Evolutionary conservation across 2,888 invertebrate genomes (phyloP).

Genomic region (Heliconius ethilla): DNA sequence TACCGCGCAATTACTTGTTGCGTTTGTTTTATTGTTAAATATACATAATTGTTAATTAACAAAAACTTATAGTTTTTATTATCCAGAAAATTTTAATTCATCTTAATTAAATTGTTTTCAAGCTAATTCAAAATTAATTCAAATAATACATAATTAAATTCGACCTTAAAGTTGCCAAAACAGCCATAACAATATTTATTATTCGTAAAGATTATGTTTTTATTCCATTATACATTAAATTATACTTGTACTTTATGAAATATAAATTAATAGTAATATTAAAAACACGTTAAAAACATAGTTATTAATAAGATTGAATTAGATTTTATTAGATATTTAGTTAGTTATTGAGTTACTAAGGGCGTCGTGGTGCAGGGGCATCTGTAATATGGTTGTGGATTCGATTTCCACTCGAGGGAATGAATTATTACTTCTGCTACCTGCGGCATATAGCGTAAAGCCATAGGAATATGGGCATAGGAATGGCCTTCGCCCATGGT

Average conservation of each 20-base stretch:
- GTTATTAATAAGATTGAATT: no score
- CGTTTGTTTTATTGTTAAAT: neutral
- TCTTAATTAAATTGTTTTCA: neutral
- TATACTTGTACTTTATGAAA: neutral
- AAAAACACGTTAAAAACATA: no score
- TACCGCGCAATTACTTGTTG: neutral
- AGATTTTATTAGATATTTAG: no score
- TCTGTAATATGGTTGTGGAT: no score
- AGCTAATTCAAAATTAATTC: neutral
- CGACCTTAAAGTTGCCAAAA: conserved; percentile 9
- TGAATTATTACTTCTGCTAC: no score
- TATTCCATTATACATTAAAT: neutral
- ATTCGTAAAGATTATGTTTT: neutral
- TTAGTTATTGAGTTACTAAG: no score
- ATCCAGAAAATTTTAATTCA: neutral
- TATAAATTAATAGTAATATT: neutral
- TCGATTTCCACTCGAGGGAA: no score
- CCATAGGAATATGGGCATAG: no score
- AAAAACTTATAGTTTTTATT: neutral
- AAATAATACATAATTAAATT: conserved; percentile 7
- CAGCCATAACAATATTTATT: neutral
- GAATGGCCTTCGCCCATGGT: no score
- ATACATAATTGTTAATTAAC: neutral
- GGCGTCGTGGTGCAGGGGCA: no score
- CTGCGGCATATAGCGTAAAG: no score